These are phyloP conservation scores for Doris montereyensis DNA, from an alignment of 2,888 invertebrate species.

Conservation along the genomic window DNA sequence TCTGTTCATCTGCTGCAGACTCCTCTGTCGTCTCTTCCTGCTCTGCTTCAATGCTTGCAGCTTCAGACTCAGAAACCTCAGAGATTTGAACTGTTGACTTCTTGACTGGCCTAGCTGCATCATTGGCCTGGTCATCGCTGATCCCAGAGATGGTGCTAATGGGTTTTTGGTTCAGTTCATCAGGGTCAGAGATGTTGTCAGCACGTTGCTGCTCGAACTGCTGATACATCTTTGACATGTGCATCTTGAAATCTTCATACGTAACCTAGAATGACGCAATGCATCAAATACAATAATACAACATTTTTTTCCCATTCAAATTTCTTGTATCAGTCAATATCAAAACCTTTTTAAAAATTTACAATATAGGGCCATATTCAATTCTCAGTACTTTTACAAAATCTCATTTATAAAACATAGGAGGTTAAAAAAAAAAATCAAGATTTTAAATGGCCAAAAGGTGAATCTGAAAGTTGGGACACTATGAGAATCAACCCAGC, in stretches of 20 bases:
- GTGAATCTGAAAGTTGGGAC: too few species aligned
- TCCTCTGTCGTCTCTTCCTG: too few species aligned
- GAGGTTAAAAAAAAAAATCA: too few species aligned
- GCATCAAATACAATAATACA: too few species aligned
- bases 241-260: conserved; percentile 97
- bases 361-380: too few species aligned
- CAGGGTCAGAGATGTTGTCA: conserved; percentile 95
- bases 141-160: conserved; percentile 94
- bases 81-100: conserved; percentile 64
- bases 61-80: conserved; percentile 55
- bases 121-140: conserved; percentile 45
- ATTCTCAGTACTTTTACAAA: too few species aligned
- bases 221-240: conserved; percentile 91
- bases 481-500: too few species aligned
- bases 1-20: conserved; percentile 54
- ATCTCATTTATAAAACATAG: too few species aligned
- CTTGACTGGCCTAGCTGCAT: conserved; percentile 51
- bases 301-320: too few species aligned
- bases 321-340: too few species aligned
- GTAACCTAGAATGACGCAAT: conserved; percentile 90
- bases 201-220: conserved; percentile 91
- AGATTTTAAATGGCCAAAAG: too few species aligned
- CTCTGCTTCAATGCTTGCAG: conserved; percentile 40
- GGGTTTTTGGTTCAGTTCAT: conserved; percentile 91
- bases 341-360: too few species aligned